A percentile compares a stretch with the other conserved stretches of the same genome.
These are phyloP conservation scores for Buathra laborator DNA, from an alignment of 2,888 invertebrate species.

Conservation along the genomic window DNA sequence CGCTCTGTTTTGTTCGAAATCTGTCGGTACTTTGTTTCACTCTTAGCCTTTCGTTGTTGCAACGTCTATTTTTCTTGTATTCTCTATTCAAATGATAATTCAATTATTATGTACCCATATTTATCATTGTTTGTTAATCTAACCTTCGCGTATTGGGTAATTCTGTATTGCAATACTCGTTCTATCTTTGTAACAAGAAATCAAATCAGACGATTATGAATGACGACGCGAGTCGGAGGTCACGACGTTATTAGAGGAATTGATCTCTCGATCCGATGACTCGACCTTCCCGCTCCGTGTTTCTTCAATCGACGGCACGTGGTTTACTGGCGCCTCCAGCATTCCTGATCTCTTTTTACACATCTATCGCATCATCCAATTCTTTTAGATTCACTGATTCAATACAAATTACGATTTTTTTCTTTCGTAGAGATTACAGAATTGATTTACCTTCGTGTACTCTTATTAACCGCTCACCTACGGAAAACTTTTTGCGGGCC, in stretches of 20 bases:
- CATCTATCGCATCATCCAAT: background rate
- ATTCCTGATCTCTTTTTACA: constrained; percentile 5
- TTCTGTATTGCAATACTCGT: background rate
- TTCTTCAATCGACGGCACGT: constrained; percentile 25
- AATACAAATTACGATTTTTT: background rate
- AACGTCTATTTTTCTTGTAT: background rate
- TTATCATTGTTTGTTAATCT: background rate
- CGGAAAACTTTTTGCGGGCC: too few relatives aligned
- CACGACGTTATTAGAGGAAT: constrained; percentile 29
- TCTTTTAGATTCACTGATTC: background rate
- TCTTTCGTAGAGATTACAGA: too few relatives aligned
- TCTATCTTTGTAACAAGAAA: background rate
- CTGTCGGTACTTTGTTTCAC: background rate
- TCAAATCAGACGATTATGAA: background rate
- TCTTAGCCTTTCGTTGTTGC: background rate
- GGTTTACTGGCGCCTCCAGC: constrained; percentile 1
- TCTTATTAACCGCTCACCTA: too few relatives aligned
- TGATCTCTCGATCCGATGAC: constrained; percentile 34
- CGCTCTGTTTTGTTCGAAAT: constrained; percentile 67
- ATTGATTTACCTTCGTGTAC: too few relatives aligned
- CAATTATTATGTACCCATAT: background rate
- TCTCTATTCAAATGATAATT: background rate
- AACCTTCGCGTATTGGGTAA: background rate
- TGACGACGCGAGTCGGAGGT: constrained; percentile 17
- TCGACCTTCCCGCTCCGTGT: constrained; percentile 16